Base-by-base conservation (phyloP, 1,140 invertebrate genomes). In the Elysia chlorotica region DNA sequence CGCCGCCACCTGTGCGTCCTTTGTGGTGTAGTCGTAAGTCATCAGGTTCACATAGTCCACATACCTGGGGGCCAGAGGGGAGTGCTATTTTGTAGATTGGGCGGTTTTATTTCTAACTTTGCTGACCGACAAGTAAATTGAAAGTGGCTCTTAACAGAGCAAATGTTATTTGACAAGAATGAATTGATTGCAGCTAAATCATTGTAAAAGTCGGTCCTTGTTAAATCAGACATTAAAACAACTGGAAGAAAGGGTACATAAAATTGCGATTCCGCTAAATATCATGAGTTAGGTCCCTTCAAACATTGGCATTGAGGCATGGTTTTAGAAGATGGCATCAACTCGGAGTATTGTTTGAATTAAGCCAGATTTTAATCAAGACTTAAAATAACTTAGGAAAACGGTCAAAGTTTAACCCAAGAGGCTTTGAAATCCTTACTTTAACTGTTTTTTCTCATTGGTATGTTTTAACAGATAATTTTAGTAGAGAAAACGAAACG, bases 11-110 rank as follows among this genome's bases (percentile, higher is more conserved):
- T 25, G 23, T 14, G n/a, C 33, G 37, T 4, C 33, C n/a, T 30
- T 28, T 2, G 14, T n/a, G 2, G 36, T n/a, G 38, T 66, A 66
- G 65, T 97, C 93, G 89, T 97, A 91, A 93, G 97, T 79, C 88
- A 89, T 89, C 6, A 98, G 89, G 88, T 98, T 98, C 87, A 98
- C 93, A 90, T 96, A 98, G 88, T 99, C 96, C 75, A 98, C 87
- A 87, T 97, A 92, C 82, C 93, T 94, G 86, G 53, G 76, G 31
- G 37, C 23, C 3, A 30, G 3, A 62, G 6, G 35, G 41, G n/a
- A 48, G n/a, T 14, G n/a, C 10, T n/a, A 14, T 10, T 10, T 48
- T 14, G n/a, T 48, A 48, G 10, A 48, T n/a, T 14, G 41, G 41
- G 41, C n/a, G 41, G 10, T 48, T n/a, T 10, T 14, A 10, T n/a